phyloP scores from a whole-genome alignment of 1,140 invertebrate species.

The Tetramorium parvispinum region DNA sequence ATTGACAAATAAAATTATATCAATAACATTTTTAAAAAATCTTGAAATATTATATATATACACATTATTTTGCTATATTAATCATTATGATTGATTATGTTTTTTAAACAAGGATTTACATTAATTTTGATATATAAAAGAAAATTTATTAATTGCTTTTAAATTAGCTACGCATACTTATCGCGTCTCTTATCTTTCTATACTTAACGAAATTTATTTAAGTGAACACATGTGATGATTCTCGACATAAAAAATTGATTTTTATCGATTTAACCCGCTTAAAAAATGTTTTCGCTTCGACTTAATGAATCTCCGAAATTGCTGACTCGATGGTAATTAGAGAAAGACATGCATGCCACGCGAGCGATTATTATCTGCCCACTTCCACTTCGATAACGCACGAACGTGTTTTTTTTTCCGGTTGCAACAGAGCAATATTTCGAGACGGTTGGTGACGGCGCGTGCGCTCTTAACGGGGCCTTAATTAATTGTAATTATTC shows the following conservation, averaged over 20 bases:
- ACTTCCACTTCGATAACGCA: constrained; percentile 52
- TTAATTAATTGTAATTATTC: constrained; percentile 83
- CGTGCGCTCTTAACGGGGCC: constrained; percentile 58
- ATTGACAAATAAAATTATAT: neutral
- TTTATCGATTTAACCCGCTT: neutral
- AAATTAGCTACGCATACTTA: neutral
- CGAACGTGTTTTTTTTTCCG: constrained; percentile 34
- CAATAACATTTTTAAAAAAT: neutral
- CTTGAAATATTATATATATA: neutral
- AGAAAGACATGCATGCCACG: neutral
- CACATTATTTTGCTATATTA: neutral
- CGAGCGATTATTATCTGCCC: constrained; percentile 6
- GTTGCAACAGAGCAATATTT: constrained; percentile 37
- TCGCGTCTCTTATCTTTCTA: neutral
- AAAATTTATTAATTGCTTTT: neutral
- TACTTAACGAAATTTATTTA: neutral
- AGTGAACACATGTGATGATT: neutral
- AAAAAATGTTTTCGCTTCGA: neutral
- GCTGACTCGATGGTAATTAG: neutral
- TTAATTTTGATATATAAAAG: neutral
- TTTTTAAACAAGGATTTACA: neutral
- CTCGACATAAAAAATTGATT: neutral
- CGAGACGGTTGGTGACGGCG: constrained; percentile 5
- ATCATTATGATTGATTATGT: neutral
- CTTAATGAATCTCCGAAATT: neutral